These are phyloP conservation scores for Hyposmocoma kahamanoa DNA, from an alignment of 1,140 invertebrate genomes.

Conservation along the genomic window DNA sequence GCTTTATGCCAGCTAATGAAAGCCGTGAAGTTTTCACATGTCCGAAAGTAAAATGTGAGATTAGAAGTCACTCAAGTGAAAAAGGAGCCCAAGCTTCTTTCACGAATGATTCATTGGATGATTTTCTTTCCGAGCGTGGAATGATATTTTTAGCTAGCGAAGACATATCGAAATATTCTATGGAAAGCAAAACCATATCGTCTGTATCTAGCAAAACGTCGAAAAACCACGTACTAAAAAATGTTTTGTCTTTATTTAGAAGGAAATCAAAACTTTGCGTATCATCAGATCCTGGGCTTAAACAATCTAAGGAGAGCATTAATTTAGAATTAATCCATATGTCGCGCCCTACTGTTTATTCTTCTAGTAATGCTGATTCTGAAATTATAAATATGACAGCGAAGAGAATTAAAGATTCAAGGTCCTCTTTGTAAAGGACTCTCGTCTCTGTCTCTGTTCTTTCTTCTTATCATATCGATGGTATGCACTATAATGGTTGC, in stretches of 20 bases:
- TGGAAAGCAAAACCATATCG: conserved; percentile 19
- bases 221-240: conserved; percentile 43
- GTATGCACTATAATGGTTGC: no score
- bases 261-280: conserved; percentile 28
- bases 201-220: conserved; percentile 43
- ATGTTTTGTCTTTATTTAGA: conserved; percentile 34
- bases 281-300: conserved; percentile 40
- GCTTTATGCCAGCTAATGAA: no score
- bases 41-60: no score
- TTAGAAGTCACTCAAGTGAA: no score
- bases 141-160: conserved; percentile 38
- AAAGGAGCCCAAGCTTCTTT: conserved; percentile 48
- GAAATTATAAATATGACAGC: conserved; percentile 22
- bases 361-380: conserved; percentile 29
- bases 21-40: no score
- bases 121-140: conserved; percentile 45
- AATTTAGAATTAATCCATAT: conserved; percentile 50
- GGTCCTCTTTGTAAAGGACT: no score
- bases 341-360: conserved; percentile 40
- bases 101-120: conserved; percentile 57
- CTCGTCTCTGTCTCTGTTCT: no score
- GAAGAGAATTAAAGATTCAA: conserved; percentile 25
- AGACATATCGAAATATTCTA: conserved; percentile 44
- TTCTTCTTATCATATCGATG: no score
- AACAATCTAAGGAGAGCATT: conserved; percentile 23